Evolutionary conservation across 2,888 invertebrate genomes (phyloP), one percentile per base, ranked within the genome.

Genomic region (Cheilosia variabilis): DNA sequence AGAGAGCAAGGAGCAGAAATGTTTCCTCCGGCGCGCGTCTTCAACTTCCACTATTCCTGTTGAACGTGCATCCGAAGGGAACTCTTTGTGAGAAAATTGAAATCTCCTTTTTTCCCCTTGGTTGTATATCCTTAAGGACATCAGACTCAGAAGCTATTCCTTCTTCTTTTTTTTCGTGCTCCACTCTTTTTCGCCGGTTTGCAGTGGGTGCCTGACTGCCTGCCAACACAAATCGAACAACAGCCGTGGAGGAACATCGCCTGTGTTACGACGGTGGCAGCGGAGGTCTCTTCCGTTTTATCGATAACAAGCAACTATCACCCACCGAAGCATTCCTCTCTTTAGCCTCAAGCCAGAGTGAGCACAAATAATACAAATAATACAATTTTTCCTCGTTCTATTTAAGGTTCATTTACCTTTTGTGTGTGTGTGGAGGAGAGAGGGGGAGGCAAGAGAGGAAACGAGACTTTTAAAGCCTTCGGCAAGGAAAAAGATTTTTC

Each of bases 351-450:
- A 52, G 41, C 43, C 60, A 63, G 63, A 50, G 37, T 22, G 65
- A 62, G 41, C 34, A 53, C 63, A 83, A 63, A 76, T 65, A 73
- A 73, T 43, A 53, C 63, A 83, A 63, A 76, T 65, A 73, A 73
- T 43, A 57, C 53, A 19, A 53, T 66, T 65, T 71, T 60, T 50
- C 3, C 50, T 62, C 47, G 37, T 73, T 62, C 73, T 58, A 68
- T 79, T 83, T 79, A 77, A 68, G 57, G 83, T 83, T 83, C 83
- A 63, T 83, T 69, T 58, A 83, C 79, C 83, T 73, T 62, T 66
- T 6, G 10, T 50, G 43, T 52, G 43, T 52, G 7, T 17, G 15
- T 0, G 27, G 1, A 17, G 10, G 5, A 19, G 41, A 9, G 15
- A 15, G 50, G 5, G 4, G 34, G 19, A 37, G 66, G 9, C 22